These are phyloP conservation scores for Mystacides longicornis DNA, from an alignment of 2,888 invertebrate species.

Conservation along the genomic window DNA sequence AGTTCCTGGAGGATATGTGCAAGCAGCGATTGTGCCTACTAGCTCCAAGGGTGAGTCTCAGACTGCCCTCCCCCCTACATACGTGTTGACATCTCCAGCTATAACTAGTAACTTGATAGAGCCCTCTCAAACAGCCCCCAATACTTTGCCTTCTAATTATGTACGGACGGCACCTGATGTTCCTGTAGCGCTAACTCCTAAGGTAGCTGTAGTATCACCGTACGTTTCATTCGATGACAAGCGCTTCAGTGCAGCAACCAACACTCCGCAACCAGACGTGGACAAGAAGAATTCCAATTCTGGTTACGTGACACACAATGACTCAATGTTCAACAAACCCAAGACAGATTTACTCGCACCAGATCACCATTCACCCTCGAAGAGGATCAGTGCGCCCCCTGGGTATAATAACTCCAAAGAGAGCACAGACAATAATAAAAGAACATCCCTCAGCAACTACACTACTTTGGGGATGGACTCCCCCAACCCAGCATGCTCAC, in stretches of 20 bases:
- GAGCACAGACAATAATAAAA: constrained; percentile 8
- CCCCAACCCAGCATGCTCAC: constrained; percentile 34
- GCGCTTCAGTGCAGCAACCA: constrained; percentile 1
- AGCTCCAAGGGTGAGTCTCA: not conserved
- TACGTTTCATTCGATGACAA: constrained; percentile 19
- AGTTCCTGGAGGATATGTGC: constrained; percentile 12
- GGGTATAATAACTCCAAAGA: constrained; percentile 8
- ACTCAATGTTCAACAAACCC: constrained; percentile 8
- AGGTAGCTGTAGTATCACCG: constrained; percentile 3
- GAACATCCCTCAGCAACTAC: constrained; percentile 32
- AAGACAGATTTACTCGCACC: not conserved
- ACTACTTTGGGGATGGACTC: constrained; percentile 28
- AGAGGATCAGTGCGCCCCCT: constrained; percentile 16
- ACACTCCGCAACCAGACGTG: not conserved
- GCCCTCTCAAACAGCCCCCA: not conserved
- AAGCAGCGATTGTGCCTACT: constrained; percentile 2
- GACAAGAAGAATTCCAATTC: not conserved
- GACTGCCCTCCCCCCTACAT: constrained; percentile 1
- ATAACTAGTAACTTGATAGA: not conserved
- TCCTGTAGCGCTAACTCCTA: not conserved
- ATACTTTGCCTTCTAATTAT: not conserved
- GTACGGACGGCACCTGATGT: not conserved
- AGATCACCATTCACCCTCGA: constrained; percentile 5
- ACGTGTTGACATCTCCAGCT: constrained; percentile 15
- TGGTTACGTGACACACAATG: constrained; percentile 15